These are phyloP conservation scores for Cantharis rufa DNA, from an alignment of 2,888 invertebrate species.

Conservation along the genomic window DNA sequence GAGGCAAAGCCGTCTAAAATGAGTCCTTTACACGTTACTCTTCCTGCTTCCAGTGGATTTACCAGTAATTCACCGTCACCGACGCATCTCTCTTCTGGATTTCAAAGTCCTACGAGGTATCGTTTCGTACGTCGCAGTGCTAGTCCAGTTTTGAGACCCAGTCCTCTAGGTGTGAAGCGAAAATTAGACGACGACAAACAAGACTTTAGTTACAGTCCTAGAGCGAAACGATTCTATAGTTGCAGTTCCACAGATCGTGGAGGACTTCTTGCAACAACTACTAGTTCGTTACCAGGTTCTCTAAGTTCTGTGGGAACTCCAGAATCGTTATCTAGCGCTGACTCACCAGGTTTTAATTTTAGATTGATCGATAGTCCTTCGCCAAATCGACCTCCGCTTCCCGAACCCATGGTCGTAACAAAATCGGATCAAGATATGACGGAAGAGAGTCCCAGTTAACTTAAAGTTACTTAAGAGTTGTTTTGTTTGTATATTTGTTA, in stretches of 20 bases:
- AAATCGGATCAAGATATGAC: conserved; percentile 55
- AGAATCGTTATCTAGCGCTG: conserved; percentile 64
- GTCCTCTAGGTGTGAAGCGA: conserved; percentile 72
- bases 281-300: conserved; percentile 60
- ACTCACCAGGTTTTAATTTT: conserved; percentile 64
- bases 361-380: conserved; percentile 61
- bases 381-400: conserved; percentile 53
- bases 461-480: conserved; percentile 2
- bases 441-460: conserved; percentile 52
- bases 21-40: conserved; percentile 56
- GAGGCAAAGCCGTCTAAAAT: conserved; percentile 49
- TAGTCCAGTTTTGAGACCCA: conserved; percentile 85
- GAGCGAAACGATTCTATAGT: conserved; percentile 55
- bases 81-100: conserved; percentile 48
- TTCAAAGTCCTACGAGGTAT: conserved; percentile 74
- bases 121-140: conserved; percentile 79
- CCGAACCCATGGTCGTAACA: conserved; percentile 50
- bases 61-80: conserved; percentile 53
- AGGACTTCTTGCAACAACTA: conserved; percentile 54
- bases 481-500: conserved; percentile 6
- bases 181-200: conserved; percentile 63
- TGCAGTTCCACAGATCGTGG: conserved; percentile 47
- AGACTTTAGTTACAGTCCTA: conserved; percentile 51
- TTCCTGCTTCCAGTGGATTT: conserved; percentile 51
- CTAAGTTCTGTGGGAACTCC: conserved; percentile 64